Base-by-base conservation (phyloP, 2,113 vertebrate genomes). In the Platysteira castanea region DNA sequence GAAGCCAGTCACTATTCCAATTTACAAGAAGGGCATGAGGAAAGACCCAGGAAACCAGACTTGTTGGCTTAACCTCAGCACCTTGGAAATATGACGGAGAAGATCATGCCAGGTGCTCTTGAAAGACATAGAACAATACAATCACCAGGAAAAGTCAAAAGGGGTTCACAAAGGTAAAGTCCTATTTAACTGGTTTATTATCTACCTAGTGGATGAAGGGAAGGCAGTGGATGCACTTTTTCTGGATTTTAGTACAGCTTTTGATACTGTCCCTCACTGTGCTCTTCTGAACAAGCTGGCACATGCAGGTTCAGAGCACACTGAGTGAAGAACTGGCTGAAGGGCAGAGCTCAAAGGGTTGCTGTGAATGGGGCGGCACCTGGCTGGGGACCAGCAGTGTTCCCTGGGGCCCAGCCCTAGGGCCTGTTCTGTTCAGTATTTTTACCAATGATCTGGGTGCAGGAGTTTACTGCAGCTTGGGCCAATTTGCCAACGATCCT, bases 381-480 rank as follows among this genome's bases (percentile, higher is more conserved):
- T 14, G n/a, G 14, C 24, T 35, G 13, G 14, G 49, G 27, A 27
- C 14, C 23, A 37, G 5, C 1, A 3, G 7, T 28, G 30, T 0
- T 37, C 52, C 46, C 24, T 27, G 26, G 41, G 30, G 37, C 17
- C 28, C 69, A 53, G 2, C 35, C 53, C 31, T 42, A 91, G 39
- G 5, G 19, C 8, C 31, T 64, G 42, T 26, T 63, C 57, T 31
- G 13, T 26, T 82, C 80, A 64, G 7, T 42, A 47, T 22, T 75
- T 68, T 83, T 42, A 69, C 8, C 22, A n/a, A 6, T 10, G 3
- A 70, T 23, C 17, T 65, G 33, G 35, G 35, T 24, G 13, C 20
- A n/a, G 27, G 17, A 83, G 3, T 22, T 31, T 10, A 74, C 74
- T n/a, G 54, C 9, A 41, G 6, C 12, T 13, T 59, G 39, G 31